Percentiles rank a stretch among this genome's conserved stretches.
Evolutionary conservation across 1,140 invertebrate genomes (phyloP).

Genomic region (Linepithema humile): DNA sequence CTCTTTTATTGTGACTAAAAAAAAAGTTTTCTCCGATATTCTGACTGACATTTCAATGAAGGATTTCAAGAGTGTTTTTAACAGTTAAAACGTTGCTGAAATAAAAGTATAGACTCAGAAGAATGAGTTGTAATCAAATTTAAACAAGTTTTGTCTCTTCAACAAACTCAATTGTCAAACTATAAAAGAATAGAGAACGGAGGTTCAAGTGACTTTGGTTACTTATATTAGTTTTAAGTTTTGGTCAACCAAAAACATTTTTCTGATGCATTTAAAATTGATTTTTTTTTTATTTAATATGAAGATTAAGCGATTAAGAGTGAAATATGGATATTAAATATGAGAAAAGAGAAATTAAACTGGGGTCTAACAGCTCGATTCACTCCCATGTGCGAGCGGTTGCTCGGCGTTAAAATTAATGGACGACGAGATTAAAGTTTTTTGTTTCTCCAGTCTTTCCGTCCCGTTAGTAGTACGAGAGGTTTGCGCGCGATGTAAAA

Average conservation of each 20-base stretch:
- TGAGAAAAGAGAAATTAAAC: slow-evolving; percentile 15
- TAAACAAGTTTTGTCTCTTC: neutral
- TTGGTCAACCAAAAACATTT: neutral
- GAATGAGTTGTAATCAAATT: neutral
- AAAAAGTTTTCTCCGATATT: neutral
- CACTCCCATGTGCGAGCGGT: neutral
- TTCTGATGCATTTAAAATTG: neutral
- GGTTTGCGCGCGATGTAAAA: slow-evolving; percentile 12
- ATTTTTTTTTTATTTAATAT: neutral
- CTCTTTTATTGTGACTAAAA: neutral
- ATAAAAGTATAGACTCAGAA: neutral
- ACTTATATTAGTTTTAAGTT: neutral
- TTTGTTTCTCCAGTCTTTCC: neutral
- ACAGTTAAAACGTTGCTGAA: neutral
- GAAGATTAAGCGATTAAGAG: neutral
- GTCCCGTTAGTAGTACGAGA: neutral
- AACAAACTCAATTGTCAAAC: neutral
- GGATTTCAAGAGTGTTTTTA: neutral
- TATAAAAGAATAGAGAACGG: neutral
- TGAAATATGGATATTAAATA: slow-evolving; percentile 12
- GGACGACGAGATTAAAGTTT: slow-evolving; percentile 14
- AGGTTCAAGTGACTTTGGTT: neutral
- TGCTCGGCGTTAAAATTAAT: slow-evolving; percentile 5
- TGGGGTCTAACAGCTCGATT: neutral
- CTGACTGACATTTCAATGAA: slow-evolving; percentile 2